Evolutionary conservation across 35 echinoderm and acorn worm species (phyloP).

Genomic region (Stichopus chloronotus): DNA sequence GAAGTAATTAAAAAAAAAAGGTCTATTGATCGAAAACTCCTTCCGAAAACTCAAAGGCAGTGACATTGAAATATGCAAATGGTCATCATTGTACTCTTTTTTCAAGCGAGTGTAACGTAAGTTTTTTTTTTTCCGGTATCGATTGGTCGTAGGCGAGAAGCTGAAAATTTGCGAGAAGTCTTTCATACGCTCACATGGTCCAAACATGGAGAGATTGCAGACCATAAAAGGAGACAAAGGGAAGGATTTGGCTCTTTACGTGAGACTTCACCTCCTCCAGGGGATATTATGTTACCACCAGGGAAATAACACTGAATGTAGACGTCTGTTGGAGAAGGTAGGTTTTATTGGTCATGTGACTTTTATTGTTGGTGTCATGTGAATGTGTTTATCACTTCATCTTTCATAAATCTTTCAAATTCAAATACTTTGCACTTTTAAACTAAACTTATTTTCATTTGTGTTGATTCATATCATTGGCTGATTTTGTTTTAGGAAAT

Average conservation of each 20-base stretch:
- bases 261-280: constrained; percentile 85
- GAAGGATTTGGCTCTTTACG: constrained; percentile 85
- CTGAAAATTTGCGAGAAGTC: constrained; percentile 83
- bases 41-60: too few species aligned
- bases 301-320: constrained; percentile 10
- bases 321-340: constrained; percentile 71
- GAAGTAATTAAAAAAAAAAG: not conserved
- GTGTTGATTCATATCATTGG: too few species aligned
- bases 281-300: constrained; percentile 79
- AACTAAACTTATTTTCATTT: too few species aligned
- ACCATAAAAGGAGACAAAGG: constrained; percentile 89
- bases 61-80: too few species aligned
- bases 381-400: too few species aligned
- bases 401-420: too few species aligned
- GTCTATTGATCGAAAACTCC: too few species aligned
- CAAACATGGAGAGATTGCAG: constrained; percentile 83
- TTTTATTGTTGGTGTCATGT: not conserved
- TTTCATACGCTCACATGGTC: constrained; percentile 80
- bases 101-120: too few species aligned
- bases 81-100: too few species aligned
- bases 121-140: too few species aligned
- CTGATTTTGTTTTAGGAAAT: too few species aligned
- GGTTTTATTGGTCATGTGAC: not conserved
- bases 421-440: too few species aligned
- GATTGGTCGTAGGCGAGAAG: constrained; percentile 63